These are phyloP conservation scores for Neotragus moschatus DNA, from an alignment of 2,113 vertebrate species.

Conservation along the genomic window DNA sequence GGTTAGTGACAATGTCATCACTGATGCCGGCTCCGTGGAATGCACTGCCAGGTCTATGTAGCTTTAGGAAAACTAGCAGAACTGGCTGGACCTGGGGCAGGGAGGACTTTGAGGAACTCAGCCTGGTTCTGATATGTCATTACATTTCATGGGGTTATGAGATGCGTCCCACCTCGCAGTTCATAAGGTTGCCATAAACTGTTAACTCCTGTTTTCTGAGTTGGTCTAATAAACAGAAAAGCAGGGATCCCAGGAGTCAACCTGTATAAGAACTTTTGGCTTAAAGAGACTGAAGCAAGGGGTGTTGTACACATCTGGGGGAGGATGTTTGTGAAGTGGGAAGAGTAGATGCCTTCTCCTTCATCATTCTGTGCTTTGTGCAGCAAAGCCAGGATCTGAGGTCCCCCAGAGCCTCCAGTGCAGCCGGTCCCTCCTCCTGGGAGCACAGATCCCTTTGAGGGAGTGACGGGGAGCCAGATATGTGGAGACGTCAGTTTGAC, in stretches of 20 bases:
- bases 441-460: not conserved
- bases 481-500: not conserved
- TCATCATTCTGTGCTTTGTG: not conserved
- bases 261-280: not conserved
- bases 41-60: fast-evolving
- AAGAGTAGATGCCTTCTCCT: not conserved
- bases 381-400: not conserved
- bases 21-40: fast-evolving
- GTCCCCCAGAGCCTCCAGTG: not conserved
- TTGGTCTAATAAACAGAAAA: not conserved
- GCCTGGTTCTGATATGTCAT: not conserved
- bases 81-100: no score
- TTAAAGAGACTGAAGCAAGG: not conserved
- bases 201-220: not conserved
- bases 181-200: not conserved
- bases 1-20: not conserved
- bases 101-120: not conserved
- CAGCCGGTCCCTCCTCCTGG: not conserved
- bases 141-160: not conserved
- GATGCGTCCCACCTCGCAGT: not conserved
- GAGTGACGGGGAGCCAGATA: not conserved
- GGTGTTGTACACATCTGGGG: not conserved
- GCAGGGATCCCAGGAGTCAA: not conserved
- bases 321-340: not conserved
- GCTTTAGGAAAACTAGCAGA: not conserved